These are phyloP conservation scores for Chloroceryle aenea DNA, from an alignment of 2,113 vertebrate species.

Conservation along the genomic window DNA sequence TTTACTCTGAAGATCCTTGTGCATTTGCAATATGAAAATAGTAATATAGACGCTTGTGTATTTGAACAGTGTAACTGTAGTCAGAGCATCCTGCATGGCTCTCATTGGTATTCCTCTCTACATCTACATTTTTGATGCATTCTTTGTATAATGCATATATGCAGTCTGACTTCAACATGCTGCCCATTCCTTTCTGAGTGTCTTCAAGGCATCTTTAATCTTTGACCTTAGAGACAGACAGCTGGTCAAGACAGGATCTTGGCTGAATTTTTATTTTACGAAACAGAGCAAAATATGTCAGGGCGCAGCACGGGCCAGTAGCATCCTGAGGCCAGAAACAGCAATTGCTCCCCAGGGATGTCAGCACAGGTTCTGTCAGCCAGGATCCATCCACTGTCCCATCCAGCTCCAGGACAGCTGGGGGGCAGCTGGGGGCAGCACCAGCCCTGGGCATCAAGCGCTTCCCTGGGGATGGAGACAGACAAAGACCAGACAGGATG, in stretches of 20 bases:
- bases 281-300: neutral
- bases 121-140: neutral
- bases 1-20: neutral
- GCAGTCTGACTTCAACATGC: neutral
- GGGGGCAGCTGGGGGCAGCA: neutral
- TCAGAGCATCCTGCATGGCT: neutral
- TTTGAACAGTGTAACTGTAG: neutral
- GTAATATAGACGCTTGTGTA: neutral
- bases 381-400: neutral
- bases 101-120: neutral
- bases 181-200: neutral
- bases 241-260: neutral
- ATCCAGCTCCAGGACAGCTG: neutral
- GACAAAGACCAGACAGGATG: neutral
- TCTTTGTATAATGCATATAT: neutral
- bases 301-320: neutral
- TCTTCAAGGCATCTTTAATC: conserved; percentile 47
- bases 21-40: neutral
- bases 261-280: conserved; percentile 8
- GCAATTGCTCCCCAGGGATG: neutral
- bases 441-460: neutral
- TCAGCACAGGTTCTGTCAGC: neutral
- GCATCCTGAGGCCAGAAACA: neutral
- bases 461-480: neutral
- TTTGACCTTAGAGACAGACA: neutral